Percentiles rank a stretch among this genome's conserved stretches.
Evolutionary conservation across 2,888 invertebrate species (phyloP).

Genomic region (Tetragonula carbonaria): DNA sequence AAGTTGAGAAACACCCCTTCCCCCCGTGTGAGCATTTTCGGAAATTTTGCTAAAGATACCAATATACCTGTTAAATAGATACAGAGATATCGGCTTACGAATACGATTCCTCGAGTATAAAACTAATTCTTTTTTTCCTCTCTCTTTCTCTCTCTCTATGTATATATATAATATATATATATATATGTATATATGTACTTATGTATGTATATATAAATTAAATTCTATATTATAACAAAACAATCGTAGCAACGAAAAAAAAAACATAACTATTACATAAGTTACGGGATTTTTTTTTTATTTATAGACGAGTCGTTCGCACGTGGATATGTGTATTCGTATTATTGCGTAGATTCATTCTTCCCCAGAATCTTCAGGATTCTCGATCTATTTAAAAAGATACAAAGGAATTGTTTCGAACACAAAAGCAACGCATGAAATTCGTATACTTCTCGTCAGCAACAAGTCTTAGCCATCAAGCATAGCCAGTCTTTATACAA

Average conservation of each 20-base stretch:
- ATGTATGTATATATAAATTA: conserved; percentile 58
- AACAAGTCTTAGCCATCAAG: background rate
- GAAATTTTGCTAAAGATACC: background rate
- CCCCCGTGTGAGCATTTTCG: background rate
- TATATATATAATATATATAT: conserved; percentile 23
- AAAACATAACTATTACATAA: conserved; percentile 51
- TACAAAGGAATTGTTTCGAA: background rate
- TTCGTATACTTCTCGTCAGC: background rate
- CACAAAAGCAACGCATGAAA: background rate
- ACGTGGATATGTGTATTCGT: conserved; percentile 11
- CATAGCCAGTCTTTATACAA: conserved; percentile 21
- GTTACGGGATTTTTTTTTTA: conserved; percentile 37
- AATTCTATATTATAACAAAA: conserved; percentile 61
- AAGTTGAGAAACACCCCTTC: background rate
- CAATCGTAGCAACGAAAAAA: conserved; percentile 49
- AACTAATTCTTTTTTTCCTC: conserved; percentile 47
- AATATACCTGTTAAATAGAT: background rate
- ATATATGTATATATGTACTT: conserved; percentile 25
- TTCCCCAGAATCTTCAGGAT: too few species aligned
- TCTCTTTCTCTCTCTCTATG: conserved; percentile 16
- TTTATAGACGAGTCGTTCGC: conserved; percentile 29
- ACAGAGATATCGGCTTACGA: background rate
- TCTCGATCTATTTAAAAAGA: too few species aligned
- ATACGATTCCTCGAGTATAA: conserved; percentile 48
- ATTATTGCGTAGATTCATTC: conserved; percentile 19